Conservation (phyloP, 2,113 vertebrate genomes). For the Periophthalmus modestus region DNA sequence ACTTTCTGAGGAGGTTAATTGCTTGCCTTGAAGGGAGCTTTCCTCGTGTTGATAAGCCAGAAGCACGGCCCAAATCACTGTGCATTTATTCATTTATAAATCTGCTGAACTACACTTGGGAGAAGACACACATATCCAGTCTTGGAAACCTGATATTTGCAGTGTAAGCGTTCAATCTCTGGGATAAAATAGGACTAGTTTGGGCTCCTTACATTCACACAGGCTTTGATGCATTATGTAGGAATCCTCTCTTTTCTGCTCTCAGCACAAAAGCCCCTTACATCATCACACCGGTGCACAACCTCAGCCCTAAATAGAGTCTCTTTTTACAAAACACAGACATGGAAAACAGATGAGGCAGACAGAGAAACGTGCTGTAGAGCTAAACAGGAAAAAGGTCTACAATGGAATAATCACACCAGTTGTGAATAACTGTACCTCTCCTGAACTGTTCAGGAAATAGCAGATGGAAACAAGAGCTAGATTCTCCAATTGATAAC, state of each 20-base stretch:
- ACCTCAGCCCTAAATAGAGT: slow-evolving; percentile 14
- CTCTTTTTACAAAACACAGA: slow-evolving; percentile 6
- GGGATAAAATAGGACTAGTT: slow-evolving; percentile 26
- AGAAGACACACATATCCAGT: not conserved
- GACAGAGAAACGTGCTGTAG: not conserved
- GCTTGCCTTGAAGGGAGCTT: slow-evolving; percentile 43
- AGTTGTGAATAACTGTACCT: not conserved
- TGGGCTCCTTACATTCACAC: slow-evolving; percentile 15
- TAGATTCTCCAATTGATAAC: too few species aligned
- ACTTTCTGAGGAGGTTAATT: slow-evolving; percentile 51
- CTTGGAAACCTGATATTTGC: not conserved
- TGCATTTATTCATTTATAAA: slow-evolving; percentile 26
- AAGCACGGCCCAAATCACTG: slow-evolving; percentile 29
- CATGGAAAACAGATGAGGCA: slow-evolving; percentile 1
- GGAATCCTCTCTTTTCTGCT: slow-evolving; percentile 17
- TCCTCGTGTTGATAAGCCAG: slow-evolving; percentile 33
- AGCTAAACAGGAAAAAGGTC: slow-evolving; percentile 3
- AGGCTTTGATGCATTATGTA: slow-evolving; percentile 49
- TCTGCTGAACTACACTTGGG: slow-evolving; percentile 13
- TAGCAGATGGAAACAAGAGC: too few species aligned
- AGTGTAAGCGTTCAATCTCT: not conserved
- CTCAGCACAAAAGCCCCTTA: not conserved
- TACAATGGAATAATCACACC: not conserved
- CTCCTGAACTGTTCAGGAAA: not conserved
- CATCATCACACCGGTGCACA: slow-evolving; percentile 27